Evolutionary conservation across 1,140 invertebrate genomes (phyloP), one percentile per base, ranked within the genome.

Genomic region (Drosophila burlai): DNA sequence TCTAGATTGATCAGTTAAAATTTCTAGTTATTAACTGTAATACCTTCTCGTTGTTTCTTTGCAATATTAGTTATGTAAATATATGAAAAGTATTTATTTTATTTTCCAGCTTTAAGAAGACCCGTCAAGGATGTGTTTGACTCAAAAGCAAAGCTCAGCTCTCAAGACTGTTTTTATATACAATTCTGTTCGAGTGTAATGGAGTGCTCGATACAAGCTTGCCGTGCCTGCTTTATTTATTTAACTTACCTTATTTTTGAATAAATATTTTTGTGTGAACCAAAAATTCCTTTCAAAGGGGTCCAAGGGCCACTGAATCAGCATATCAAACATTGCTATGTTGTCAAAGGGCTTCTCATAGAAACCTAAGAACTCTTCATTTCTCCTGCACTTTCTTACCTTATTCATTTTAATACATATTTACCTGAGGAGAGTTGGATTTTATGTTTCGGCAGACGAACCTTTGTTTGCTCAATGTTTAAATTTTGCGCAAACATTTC

Each of bases 341-440:
- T 29, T 64, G 42, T 64, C 64, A 67, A 67, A 47, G 55, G 42
- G 40, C n/a, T 31, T 5, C 42, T 63, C 21, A 2, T 43, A 31
- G 55, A 65, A 38, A 65, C 38, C 57, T 15, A 8, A 43, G 10
- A 47, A 63, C 42, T 29, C 59, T 47, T 46, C 16, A 45, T 29
- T 63, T 64, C 5, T 10, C 24, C 64, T 43, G 54, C 36, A 43
- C 38, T n/a, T 60, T 29, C 24, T 9, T 21, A 15, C 29, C 16
- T 57, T 62, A 62, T 60, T 50, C 34, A 69, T 69, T 68, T 68
- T 16, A 68, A 66, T 69, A 45, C 38, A 66, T 40, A 45, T 69
- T 54, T 67, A n/a, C 21, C 38, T 24, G 21, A n/a, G 45, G 47
- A 49, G 21, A 54, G 47, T 38, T 49, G 47, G 11, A 68, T 15